These are phyloP conservation scores for Platichthys flesus DNA, from an alignment of 2,113 vertebrate species.

Conservation along the genomic window DNA sequence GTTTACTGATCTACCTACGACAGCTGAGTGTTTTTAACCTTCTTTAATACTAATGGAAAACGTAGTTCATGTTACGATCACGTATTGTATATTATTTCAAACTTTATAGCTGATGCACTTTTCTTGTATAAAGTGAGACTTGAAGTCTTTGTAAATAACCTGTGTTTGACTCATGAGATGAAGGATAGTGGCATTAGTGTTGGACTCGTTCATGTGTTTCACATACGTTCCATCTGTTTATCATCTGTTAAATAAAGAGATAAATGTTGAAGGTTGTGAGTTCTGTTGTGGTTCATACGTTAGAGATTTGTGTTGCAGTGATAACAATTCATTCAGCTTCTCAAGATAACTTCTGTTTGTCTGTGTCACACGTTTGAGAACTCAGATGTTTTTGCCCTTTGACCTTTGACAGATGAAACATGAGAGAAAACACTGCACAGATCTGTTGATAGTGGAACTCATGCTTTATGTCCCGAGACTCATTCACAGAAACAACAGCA, in stretches of 20 bases:
- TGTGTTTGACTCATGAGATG: not conserved
- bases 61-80: conserved; percentile 42
- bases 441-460: not conserved
- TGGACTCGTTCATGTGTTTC: not conserved
- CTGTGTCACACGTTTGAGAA: too few relatives aligned
- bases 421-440: not conserved
- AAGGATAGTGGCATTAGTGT: conserved; percentile 22
- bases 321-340: too few relatives aligned
- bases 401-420: too few relatives aligned
- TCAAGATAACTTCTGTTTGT: too few relatives aligned
- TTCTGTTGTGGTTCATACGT: too few relatives aligned
- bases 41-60: conserved; percentile 3
- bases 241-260: not conserved
- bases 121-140: conserved; percentile 70
- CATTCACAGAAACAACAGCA: not conserved
- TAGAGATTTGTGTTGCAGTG: not conserved
- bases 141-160: conserved; percentile 77
- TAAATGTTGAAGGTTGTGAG: not conserved
- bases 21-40: not conserved
- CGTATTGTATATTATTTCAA: conserved; percentile 33
- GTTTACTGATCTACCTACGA: not conserved
- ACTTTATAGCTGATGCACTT: conserved; percentile 71
- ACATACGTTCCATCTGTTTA: not conserved
- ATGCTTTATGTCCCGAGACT: not conserved
- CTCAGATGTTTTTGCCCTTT: too few relatives aligned